Evolutionary conservation across 2,888 invertebrate genomes (phyloP).

Genomic region (Drosophila longiperda): DNA sequence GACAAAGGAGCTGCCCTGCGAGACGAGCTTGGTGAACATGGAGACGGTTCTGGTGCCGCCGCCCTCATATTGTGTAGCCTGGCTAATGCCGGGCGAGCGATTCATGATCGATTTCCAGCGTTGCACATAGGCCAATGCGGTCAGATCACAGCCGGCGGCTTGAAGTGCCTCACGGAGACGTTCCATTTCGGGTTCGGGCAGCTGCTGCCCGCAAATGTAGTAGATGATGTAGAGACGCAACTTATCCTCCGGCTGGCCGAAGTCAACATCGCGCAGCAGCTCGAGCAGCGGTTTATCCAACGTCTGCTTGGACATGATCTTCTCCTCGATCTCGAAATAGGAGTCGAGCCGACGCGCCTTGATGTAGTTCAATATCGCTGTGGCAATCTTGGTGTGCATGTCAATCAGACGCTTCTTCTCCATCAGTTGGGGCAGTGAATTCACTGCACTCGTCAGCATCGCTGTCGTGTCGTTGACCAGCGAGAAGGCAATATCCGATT

Average conservation of each 20-base stretch:
- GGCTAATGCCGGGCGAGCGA: constrained; percentile 84
- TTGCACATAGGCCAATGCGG: constrained; percentile 94
- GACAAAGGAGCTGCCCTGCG: constrained; percentile 98
- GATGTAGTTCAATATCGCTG: constrained; percentile 93
- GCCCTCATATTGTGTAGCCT: constrained; percentile 94
- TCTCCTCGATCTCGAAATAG: constrained; percentile 99
- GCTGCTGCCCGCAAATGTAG: constrained; percentile 92
- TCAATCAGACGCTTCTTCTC: constrained; percentile 99
- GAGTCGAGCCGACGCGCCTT: constrained; percentile 96
- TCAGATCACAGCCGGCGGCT: constrained; percentile 93
- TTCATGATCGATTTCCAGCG: constrained; percentile 90
- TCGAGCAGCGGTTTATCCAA: constrained; percentile 95
- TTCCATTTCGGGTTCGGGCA: constrained; percentile 93
- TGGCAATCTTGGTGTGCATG: constrained; percentile 99
- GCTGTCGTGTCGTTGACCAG: constrained; percentile 97
- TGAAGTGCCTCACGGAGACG: constrained; percentile 92
- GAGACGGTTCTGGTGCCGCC: constrained; percentile 98
- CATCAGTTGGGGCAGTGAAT: constrained; percentile 97
- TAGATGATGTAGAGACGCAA: constrained; percentile 96
- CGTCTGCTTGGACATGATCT: constrained; percentile 95
- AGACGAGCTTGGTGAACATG: constrained; percentile 99
- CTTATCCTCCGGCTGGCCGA: constrained; percentile 96
- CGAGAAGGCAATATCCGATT: constrained; percentile 93
- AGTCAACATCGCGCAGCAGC: constrained; percentile 93
- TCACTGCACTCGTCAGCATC: constrained; percentile 96